Base-by-base conservation (phyloP, 2,797 vertebrate genomes). In the Poeciliopsis paucimaculata region DNA sequence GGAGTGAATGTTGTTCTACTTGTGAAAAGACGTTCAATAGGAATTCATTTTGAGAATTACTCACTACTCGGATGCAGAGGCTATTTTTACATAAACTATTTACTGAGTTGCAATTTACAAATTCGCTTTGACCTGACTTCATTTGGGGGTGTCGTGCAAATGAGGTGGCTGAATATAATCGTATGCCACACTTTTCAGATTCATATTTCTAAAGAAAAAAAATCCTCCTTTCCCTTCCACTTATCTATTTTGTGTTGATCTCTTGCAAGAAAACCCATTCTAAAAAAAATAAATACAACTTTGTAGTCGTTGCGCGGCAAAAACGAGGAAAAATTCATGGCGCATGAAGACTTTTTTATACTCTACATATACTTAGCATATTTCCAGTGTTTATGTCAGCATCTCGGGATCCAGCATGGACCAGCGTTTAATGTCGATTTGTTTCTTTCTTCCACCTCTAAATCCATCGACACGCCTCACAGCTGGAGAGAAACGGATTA, bases 401-500 rank as follows among this genome's bases (percentile, higher is more conserved):
- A 72, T 73, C 13, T 57, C 0, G 66, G 78, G 43, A 82, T 78
- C 34, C 41, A 73, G 26, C 71, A 79, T 75, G 16, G 85, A 85
- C 77, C 66, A 34, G 1, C 57, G 36, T 76, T 43, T 77, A 34
- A 77, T 78, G 31, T 82, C 28, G 28, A 80, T 71, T 57, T 77
- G 51, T 49, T 76, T 51, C n/a, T 85, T 78, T 78, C 45, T 64
- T 77, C 39, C 39, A 20, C 41, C 5, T 84, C 51, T 80, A 83
- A 86, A 86, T 36, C 36, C 66, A 86, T 77, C 75, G 66, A 77
- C 84, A 12, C 46, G 53, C 20, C 66, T 47, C 36, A 64, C 39
- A 70, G 9, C 66, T 34, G 64, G 82, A 80, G 87, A 79, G 80
- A 87, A 88, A 88, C 0, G 2, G 49, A 51, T 23, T 23, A 2